Evolutionary conservation across 1,140 invertebrate genomes (phyloP), one percentile per base, ranked within the genome.

Genomic region (Bombus vancouverensis): DNA sequence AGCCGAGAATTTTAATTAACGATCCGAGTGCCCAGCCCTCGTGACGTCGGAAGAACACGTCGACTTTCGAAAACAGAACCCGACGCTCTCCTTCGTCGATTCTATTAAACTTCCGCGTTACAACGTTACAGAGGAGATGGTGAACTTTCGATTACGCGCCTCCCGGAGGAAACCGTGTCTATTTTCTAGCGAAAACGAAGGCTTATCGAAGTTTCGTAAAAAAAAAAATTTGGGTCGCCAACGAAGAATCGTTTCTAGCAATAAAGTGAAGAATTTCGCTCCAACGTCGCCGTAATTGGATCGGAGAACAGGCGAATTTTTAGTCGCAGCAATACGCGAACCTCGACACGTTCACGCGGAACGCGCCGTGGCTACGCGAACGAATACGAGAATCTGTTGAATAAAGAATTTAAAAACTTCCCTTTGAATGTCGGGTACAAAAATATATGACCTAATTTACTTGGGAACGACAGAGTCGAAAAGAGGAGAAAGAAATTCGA

Each of bases 1-100:
- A 37, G 34, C 8, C 9, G 28, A 42, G 59, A 62, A 66, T n/a
- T 78, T 78, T 62, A 78, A 78, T 65, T 65, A 78, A 78, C 75
- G 57, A 6, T 18, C 37, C 12, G 25, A 3, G 6, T 37, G 13
- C 47, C 42, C 73, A 18, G 8, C 22, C 18, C 32, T 6, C 18
- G 66, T n/a, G 12, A 8, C 22, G 32, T 32, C 32, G 18, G 10
- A 8, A 28, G 32, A 18, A 32, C 73, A 5, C 10, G 10, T 18
- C 39, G n/a, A 72, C 32, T 37, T 25, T 47, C 44, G 28, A 70
- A 62, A 77, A 77, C 62, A 65, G 42, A 57, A 68, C 18, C 12
- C 44, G 15, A 59, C 34, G 6, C 10, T 32, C 44, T 18, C 9
- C 62, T 47, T 65, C 71, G 28, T 28, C 39, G 4, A 76, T 68